Percentiles rank a stretch among this genome's conserved stretches.
phyloP scores from a whole-genome alignment of 2,113 vertebrate species.

The Manacus vitellinus region DNA sequence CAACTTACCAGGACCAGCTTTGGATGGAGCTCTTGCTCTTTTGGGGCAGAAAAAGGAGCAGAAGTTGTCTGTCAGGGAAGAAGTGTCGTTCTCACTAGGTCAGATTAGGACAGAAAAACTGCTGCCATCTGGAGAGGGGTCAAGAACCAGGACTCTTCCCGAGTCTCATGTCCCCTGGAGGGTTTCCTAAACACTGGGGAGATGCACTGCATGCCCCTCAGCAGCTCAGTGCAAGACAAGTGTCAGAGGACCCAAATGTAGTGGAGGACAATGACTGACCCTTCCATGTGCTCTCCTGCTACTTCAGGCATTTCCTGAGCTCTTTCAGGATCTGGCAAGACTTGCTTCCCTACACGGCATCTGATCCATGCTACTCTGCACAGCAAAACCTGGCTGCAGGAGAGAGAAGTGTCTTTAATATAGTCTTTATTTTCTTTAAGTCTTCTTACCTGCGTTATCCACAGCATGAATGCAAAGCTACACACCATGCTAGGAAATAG shows the following conservation, averaged over 20 bases:
- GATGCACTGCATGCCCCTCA: background rate
- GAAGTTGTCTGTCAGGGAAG: background rate
- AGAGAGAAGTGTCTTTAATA: background rate
- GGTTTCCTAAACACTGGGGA: background rate
- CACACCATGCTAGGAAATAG: fast-evolving
- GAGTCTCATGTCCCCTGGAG: fast-evolving
- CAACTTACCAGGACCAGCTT: background rate
- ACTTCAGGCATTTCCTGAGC: background rate
- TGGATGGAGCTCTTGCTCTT: background rate
- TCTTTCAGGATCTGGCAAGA: background rate
- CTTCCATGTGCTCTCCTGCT: background rate
- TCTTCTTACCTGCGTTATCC: background rate
- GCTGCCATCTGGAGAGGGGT: background rate
- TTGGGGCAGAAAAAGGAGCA: background rate
- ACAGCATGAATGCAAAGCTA: background rate
- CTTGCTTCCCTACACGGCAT: background rate
- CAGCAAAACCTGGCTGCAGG: background rate
- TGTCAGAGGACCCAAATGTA: background rate
- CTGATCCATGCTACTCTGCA: background rate
- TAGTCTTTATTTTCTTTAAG: background rate
- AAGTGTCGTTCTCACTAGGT: background rate
- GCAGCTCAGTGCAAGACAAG: background rate
- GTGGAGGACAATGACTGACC: background rate
- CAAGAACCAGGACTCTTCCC: background rate
- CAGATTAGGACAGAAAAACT: background rate